These are phyloP conservation scores for Chamaea fasciata DNA, from an alignment of 2,113 vertebrate species.

Conservation along the genomic window DNA sequence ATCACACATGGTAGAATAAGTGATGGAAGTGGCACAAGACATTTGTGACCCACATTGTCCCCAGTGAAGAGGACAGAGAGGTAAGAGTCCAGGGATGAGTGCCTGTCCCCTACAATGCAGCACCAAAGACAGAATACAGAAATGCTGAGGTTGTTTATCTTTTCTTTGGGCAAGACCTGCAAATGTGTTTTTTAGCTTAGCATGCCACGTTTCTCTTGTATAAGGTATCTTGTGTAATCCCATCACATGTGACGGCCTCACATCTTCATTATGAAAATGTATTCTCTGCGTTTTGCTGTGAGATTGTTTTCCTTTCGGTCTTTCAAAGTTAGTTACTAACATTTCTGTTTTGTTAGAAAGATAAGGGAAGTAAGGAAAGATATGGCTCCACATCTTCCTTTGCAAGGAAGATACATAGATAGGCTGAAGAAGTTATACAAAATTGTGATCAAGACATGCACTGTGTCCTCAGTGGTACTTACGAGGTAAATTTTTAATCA, in stretches of 20 bases:
- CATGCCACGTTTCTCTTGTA: background rate
- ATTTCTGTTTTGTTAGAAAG: background rate
- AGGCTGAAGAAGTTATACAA: background rate
- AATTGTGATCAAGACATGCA: conserved; percentile 28
- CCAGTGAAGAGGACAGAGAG: rapidly evolving
- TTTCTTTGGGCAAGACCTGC: background rate
- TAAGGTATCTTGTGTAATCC: background rate
- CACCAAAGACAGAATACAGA: background rate
- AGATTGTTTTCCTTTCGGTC: background rate
- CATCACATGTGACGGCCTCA: background rate
- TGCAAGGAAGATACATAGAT: background rate
- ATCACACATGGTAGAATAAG: background rate
- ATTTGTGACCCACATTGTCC: background rate
- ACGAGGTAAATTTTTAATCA: conserved; percentile 63
- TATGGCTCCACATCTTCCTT: background rate
- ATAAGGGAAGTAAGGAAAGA: background rate
- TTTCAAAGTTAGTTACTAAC: background rate
- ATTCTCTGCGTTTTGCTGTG: background rate
- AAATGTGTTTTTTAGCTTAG: background rate
- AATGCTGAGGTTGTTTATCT: background rate
- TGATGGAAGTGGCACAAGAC: background rate
- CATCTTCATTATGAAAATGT: background rate
- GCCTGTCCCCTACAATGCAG: background rate
- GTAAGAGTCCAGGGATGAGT: background rate
- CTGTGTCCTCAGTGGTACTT: conserved; percentile 14